Percentiles rank a stretch among this genome's conserved stretches.
Conservation (phyloP, 2,797 vertebrate species). For the Sebastes iracundus region DNA sequence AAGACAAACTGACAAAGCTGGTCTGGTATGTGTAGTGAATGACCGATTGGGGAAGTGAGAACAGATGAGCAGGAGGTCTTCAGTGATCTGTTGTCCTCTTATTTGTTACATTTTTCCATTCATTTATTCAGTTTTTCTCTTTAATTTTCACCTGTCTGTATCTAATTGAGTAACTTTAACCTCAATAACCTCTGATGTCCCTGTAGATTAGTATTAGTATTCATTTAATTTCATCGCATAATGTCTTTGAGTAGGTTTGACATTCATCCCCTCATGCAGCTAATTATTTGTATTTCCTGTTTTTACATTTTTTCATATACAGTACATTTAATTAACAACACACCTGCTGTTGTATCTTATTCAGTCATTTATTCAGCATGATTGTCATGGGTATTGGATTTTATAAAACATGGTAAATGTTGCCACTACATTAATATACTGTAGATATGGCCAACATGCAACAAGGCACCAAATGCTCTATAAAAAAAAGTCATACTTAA, state of each 20-base stretch:
- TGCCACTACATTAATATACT: slow-evolving; percentile 36
- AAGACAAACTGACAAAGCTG: no score
- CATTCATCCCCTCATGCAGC: not conserved
- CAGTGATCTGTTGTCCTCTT: no score
- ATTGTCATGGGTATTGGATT: slow-evolving; percentile 67
- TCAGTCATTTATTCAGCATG: slow-evolving; percentile 61
- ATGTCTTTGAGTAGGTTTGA: not conserved
- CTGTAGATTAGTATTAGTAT: not conserved
- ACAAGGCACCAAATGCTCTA: slow-evolving; percentile 57
- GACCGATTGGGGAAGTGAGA: no score
- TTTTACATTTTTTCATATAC: not conserved
- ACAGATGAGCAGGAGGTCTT: no score
- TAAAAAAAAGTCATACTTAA: not conserved
- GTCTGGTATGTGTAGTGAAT: no score
- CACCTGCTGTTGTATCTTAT: not conserved
- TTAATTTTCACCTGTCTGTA: no score
- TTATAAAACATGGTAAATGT: slow-evolving; percentile 47
- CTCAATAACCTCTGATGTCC: not conserved
- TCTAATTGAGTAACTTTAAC: not conserved
- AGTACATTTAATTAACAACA: not conserved
- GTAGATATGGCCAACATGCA: slow-evolving; percentile 54
- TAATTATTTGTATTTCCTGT: not conserved
- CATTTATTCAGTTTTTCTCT: not conserved
- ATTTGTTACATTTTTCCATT: not conserved
- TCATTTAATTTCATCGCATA: not conserved